phyloP scores from a whole-genome alignment of 2,888 invertebrate species.

The Actias luna region DNA sequence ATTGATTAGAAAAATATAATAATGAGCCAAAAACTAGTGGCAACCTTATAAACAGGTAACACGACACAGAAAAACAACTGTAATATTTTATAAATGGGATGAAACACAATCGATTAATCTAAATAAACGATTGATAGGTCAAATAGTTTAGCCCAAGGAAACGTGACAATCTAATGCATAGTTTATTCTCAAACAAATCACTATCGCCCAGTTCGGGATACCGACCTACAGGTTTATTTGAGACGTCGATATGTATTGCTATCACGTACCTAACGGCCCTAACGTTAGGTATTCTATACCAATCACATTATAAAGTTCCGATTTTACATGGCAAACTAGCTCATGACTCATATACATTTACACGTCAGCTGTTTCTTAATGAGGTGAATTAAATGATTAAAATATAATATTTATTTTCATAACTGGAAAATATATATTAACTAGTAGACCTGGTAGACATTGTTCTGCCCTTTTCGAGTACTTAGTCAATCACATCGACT shows the following conservation, averaged over 20 bases:
- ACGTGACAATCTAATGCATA: background rate
- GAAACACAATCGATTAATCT: background rate
- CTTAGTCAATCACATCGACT: too few species aligned
- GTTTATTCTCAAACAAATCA: slow-evolving; percentile 1
- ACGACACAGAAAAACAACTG: background rate
- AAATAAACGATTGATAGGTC: background rate
- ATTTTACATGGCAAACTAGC: slow-evolving; percentile 10
- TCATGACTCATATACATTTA: background rate
- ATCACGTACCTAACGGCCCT: slow-evolving; percentile 35
- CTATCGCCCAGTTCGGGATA: background rate
- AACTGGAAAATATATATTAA: too few species aligned
- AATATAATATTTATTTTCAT: too few species aligned
- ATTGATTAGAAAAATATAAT: too few species aligned
- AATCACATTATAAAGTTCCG: slow-evolving; percentile 14
- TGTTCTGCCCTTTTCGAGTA: too few species aligned
- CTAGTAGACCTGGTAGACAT: too few species aligned
- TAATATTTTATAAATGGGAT: background rate
- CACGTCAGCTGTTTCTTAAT: too few species aligned
- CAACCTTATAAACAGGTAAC: background rate
- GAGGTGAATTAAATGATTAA: too few species aligned
- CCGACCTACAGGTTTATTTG: background rate
- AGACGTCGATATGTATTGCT: slow-evolving; percentile 28
- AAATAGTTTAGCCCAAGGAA: background rate
- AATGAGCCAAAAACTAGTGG: too few species aligned
- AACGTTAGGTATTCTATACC: slow-evolving; percentile 27